Evolutionary conservation across 2,888 invertebrate genomes (phyloP), one percentile per base, ranked within the genome.

Genomic region (Linyphia triangularis): DNA sequence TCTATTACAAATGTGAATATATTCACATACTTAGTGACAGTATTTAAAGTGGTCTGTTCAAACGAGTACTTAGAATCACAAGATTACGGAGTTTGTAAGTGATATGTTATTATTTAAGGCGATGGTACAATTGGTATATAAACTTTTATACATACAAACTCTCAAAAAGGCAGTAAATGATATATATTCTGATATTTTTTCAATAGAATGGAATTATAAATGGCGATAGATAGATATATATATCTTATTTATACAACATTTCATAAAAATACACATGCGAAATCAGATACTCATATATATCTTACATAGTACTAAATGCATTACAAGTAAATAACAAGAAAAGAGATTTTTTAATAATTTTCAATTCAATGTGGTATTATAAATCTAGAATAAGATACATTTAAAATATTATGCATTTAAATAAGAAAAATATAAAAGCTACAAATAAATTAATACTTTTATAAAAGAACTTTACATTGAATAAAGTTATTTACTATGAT

Each of bases 141-240:
- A 22, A 40, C 22, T 22, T 10, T 37, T 40, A 69, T 33, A 69
- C 13, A 69, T 40, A 40, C 40, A 69, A 24, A n/a, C 22, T 69
- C 40, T 6, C 37, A 69, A 69, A 69, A 69, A 69, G 37, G 19
- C 37, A 19, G 22, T 37, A 69, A 67, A 37, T 37, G 37, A 37
- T 37, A 69, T 37, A 37, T 19, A 40, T 22, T 40, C 40, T 24
- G 37, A 69, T 69, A 69, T 37, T 19, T 69, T 69, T n/a, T 37
- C 10, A 69, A 69, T 40, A 16, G 37, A 40, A 24, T 69, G 22
- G 22, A 22, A 40, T 37, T 24, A 13, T 22, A 19, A 28, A 63
- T 28, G 28, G 0, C 30, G 16, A 16, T 22, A 2, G 13, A 61
- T 22, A 13, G 4, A 26, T 63, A 4, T 63, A n/a, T 30, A 63